These are phyloP conservation scores for Lagopus leucura DNA, from an alignment of 2,113 vertebrate genomes.

Conservation along the genomic window DNA sequence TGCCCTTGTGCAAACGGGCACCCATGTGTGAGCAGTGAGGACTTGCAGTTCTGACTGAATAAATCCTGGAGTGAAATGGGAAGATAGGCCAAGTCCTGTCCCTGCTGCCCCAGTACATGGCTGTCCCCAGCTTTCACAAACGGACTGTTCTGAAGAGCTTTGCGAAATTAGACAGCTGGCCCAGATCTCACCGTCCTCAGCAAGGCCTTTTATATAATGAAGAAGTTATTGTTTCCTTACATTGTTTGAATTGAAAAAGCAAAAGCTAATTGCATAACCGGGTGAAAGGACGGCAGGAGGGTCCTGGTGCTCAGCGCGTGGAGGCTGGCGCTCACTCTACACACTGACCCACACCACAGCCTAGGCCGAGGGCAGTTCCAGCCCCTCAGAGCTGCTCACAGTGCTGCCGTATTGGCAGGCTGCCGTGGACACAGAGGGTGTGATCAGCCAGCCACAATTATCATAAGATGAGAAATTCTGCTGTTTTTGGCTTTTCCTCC, in stretches of 20 bases:
- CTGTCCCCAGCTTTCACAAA: neutral
- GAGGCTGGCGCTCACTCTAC: neutral
- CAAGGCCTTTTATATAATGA: neutral
- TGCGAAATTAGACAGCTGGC: neutral
- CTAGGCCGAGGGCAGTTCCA: neutral
- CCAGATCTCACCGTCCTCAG: neutral
- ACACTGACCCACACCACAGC: neutral
- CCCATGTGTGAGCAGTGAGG: neutral
- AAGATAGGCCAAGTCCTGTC: neutral
- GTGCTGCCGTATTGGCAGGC: neutral
- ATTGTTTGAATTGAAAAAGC: neutral
- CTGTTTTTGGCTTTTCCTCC: neutral
- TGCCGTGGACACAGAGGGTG: accelerated
- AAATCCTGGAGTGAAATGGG: neutral
- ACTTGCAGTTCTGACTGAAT: neutral
- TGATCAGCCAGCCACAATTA: neutral
- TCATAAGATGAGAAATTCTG: neutral
- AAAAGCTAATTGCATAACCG: neutral
- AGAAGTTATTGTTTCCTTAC: neutral
- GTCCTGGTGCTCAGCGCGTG: neutral
- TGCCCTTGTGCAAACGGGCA: neutral
- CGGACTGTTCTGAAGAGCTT: neutral
- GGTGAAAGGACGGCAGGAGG: neutral
- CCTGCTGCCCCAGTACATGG: neutral
- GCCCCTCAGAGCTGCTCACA: neutral